These are phyloP conservation scores for Drosophila rellima DNA, from an alignment of 2,888 invertebrate species.

Conservation along the genomic window DNA sequence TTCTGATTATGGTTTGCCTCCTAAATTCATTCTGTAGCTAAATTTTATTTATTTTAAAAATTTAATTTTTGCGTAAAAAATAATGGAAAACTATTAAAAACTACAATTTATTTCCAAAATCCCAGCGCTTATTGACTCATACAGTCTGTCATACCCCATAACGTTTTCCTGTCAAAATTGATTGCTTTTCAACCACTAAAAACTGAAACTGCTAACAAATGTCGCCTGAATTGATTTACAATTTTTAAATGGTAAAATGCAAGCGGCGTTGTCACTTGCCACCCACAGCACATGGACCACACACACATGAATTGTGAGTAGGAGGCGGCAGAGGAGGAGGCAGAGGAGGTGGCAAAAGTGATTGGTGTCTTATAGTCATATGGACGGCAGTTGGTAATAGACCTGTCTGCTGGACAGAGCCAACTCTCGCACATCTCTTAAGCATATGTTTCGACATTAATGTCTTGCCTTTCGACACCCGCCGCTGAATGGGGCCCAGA, in stretches of 20 bases:
- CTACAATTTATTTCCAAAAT: background rate
- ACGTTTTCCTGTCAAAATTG: background rate
- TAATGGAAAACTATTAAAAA: no score
- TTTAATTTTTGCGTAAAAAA: no score
- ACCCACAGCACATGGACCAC: conserved; percentile 28
- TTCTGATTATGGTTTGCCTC: no score
- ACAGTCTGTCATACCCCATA: background rate
- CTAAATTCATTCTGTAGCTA: no score
- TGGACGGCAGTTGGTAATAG: conserved; percentile 52
- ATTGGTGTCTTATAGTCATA: conserved; percentile 21
- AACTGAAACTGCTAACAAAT: conserved; percentile 15
- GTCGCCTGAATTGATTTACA: conserved; percentile 23
- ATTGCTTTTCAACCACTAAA: conserved; percentile 2
- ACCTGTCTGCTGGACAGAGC: conserved; percentile 57
- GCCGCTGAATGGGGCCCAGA: conserved; percentile 55
- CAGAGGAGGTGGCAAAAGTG: conserved; percentile 5
- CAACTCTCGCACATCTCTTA: conserved; percentile 17
- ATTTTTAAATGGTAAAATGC: conserved; percentile 17
- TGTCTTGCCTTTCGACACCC: conserved; percentile 74
- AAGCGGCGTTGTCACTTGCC: conserved; percentile 4
- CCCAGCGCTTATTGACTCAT: background rate
- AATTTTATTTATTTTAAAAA: no score
- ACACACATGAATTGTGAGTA: conserved; percentile 7
- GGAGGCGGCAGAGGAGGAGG: background rate
- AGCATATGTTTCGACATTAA: conserved; percentile 77